phyloP scores from a whole-genome alignment of 2,888 invertebrate genomes.

The Galerucella nymphaeae region DNA sequence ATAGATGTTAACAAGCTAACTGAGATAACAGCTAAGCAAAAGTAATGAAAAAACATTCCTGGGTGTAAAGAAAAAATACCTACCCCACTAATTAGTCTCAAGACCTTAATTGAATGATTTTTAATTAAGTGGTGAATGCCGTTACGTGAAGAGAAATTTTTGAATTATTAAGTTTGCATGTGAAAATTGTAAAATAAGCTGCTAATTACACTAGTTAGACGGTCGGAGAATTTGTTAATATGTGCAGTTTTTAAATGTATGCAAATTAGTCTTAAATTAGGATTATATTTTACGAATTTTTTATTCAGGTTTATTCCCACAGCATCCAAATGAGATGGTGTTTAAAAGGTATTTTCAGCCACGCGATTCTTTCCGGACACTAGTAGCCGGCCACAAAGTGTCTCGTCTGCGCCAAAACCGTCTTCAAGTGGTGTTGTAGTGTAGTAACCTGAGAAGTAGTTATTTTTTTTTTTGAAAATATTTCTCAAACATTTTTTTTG shows the following conservation, averaged over 20 bases:
- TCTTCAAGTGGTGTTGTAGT: too few relatives aligned
- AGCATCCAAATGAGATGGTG: too few relatives aligned
- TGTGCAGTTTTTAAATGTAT: neutral
- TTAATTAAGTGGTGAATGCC: constrained; percentile 69
- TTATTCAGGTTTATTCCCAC: too few relatives aligned
- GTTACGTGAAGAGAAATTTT: constrained; percentile 55
- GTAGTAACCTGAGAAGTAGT: too few relatives aligned
- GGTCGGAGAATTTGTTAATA: constrained; percentile 9
- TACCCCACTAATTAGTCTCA: constrained; percentile 72
- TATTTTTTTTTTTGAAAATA: too few relatives aligned
- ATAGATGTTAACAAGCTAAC: constrained; percentile 60
- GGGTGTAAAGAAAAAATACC: constrained; percentile 60
- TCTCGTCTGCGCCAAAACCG: too few relatives aligned
- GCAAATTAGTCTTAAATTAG: neutral
- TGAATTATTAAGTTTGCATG: constrained; percentile 51
- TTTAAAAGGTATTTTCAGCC: too few relatives aligned
- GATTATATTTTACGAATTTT: neutral
- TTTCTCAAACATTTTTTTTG: too few relatives aligned
- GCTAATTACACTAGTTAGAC: constrained; percentile 38
- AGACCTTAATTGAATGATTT: constrained; percentile 76
- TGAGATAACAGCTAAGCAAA: constrained; percentile 55
- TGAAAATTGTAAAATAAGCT: constrained; percentile 47
- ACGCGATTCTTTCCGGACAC: too few relatives aligned
- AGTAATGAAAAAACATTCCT: constrained; percentile 41
- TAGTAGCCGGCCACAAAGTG: too few relatives aligned